Base-by-base conservation (phyloP, 92 coral and sea anemone species). In the Parazoanthus darwini region DNA sequence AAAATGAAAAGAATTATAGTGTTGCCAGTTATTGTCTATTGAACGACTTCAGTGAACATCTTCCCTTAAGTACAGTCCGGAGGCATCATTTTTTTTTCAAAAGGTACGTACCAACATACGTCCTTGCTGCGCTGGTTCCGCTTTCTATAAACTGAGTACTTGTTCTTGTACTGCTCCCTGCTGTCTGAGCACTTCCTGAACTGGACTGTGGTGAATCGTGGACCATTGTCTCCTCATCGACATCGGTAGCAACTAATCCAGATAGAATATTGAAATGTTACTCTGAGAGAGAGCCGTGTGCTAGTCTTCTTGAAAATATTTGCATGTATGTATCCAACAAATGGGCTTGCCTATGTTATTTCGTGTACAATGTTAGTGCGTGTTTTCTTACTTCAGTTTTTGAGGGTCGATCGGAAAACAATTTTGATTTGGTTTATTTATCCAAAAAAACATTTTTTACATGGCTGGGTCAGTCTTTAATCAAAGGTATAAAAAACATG, bases 71-170 rank as follows among this genome's bases (percentile, higher is more conserved):
- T 18, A 18, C 71, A 65, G 71, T 65, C 22, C 26, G 26, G 23
- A 13, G 71, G 71, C 25, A 65, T 65, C 18, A 0, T 46, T 46
- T 2, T 65, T 65, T 65, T 65, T 65, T 16, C 71, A 65, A 65
- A 29, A 65, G 22, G 26, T 65, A 65, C 71, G 23, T 16, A 65
- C 71, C 71, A 65, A 65, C 71, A 65, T 65, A 65, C 71, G 71
- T 65, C 4, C 71, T 65, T 65, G 23, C 71, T 65, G 71, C 71
- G 23, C 71, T 65, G 26, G 71, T 65, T 65, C 71, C 71, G 71
- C 71, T 65, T 65, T 65, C 71, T 65, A 65, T 26, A n/a, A 65
- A 65, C 71, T 65, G 71, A 65, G 71, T 65, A 65, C 71, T 65
- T 65, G 71, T 65, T 65, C 26, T 65, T 65, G 22, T 65, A 65